A percentile compares a stretch with the other conserved stretches of the same genome.
Conservation (phyloP, 2,888 invertebrate genomes). For the Scelioninae gen. 1 region DNA sequence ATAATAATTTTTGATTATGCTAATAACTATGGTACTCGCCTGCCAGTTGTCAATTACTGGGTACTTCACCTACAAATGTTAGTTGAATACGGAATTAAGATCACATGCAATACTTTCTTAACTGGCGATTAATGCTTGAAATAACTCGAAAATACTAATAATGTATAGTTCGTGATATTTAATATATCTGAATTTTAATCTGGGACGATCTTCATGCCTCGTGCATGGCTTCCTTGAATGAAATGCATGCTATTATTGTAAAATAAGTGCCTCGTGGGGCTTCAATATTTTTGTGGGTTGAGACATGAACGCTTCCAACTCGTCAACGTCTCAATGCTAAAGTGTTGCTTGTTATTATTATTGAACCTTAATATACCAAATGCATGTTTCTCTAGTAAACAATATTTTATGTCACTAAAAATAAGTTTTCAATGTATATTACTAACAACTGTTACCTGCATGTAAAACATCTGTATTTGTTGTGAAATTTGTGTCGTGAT, state of each 20-base stretch:
- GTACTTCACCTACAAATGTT: too few species aligned
- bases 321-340: slow-evolving; percentile 1
- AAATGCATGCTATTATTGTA: slow-evolving; percentile 56
- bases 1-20: too few species aligned
- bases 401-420: too few species aligned
- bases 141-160: slow-evolving; percentile 27
- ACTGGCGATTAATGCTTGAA: not conserved
- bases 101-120: slow-evolving; percentile 3
- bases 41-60: too few species aligned
- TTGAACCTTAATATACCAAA: too few species aligned
- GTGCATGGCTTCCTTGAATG: slow-evolving; percentile 68
- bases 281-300: slow-evolving; percentile 43
- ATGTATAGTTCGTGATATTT: slow-evolving; percentile 44
- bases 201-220: slow-evolving; percentile 81
- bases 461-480: too few species aligned
- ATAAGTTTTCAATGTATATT: too few species aligned
- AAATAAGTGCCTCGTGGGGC: slow-evolving; percentile 63
- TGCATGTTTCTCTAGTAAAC: too few species aligned
- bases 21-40: too few species aligned
- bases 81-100: too few species aligned
- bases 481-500: too few species aligned
- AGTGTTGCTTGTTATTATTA: not conserved
- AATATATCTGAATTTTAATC: slow-evolving; percentile 73
- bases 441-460: too few species aligned
- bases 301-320: slow-evolving; percentile 21